Conservation (phyloP, 2,888 invertebrate genomes). For the Leucozona laternaria region DNA sequence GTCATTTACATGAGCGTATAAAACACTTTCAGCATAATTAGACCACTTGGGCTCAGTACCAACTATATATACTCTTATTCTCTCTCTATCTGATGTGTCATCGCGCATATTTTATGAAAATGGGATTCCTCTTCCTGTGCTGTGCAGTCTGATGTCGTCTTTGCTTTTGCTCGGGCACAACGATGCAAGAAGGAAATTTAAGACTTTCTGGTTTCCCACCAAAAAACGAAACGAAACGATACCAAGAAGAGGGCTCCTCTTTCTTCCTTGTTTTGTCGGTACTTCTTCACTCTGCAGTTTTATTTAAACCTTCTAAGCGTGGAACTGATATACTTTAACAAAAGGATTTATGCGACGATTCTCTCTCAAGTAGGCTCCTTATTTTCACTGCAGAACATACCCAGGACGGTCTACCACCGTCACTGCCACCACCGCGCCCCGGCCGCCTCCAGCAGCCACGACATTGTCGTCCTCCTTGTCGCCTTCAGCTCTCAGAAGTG, state of each 20-base stretch:
- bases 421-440: background rate
- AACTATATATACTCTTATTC: background rate
- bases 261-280: conserved; percentile 2
- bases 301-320: conserved; percentile 27
- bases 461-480: conserved; percentile 23
- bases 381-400: background rate
- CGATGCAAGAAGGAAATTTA: conserved; percentile 33
- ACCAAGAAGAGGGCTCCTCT: background rate
- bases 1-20: conserved; percentile 36
- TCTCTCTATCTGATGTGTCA: conserved; percentile 52
- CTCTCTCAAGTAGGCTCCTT: conserved; percentile 17
- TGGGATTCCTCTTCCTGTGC: conserved; percentile 52
- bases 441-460: background rate
- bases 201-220: conserved; percentile 47
- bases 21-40: conserved; percentile 60
- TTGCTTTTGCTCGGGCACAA: background rate
- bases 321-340: conserved; percentile 38
- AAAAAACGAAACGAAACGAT: background rate
- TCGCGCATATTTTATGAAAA: conserved; percentile 62
- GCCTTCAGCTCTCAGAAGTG: conserved; percentile 47
- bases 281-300: background rate
- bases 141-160: conserved; percentile 1
- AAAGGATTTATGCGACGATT: conserved; percentile 54
- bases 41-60: conserved; percentile 40
- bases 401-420: background rate